Evolutionary conservation across 2,888 invertebrate genomes (phyloP).

Genomic region (Drosophila putrida): DNA sequence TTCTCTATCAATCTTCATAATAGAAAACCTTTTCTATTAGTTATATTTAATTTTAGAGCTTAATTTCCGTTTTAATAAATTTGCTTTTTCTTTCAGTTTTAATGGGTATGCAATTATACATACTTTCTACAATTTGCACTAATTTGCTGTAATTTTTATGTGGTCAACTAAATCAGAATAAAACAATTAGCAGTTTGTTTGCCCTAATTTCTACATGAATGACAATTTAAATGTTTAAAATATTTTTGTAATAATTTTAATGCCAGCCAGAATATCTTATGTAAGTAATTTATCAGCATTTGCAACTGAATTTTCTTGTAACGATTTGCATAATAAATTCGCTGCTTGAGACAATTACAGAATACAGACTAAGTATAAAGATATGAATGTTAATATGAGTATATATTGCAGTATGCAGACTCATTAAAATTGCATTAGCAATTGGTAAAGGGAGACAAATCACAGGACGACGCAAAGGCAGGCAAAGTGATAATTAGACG

Average conservation of each 20-base stretch:
- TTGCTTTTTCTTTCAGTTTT: background rate
- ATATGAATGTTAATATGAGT: slow-evolving; percentile 8
- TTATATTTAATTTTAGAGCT: background rate
- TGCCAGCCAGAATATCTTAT: background rate
- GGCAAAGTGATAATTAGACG: slow-evolving; percentile 44
- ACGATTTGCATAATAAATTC: slow-evolving; percentile 59
- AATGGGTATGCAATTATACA: background rate
- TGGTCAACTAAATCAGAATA: background rate
- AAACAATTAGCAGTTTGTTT: background rate
- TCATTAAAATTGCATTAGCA: slow-evolving; percentile 67
- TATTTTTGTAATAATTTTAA: background rate
- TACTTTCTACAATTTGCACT: background rate
- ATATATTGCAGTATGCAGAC: slow-evolving; percentile 30
- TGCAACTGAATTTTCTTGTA: slow-evolving; percentile 17
- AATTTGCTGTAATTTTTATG: background rate
- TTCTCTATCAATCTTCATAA: too few relatives aligned
- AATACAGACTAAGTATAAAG: slow-evolving; percentile 1
- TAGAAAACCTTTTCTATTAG: background rate
- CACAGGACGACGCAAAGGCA: slow-evolving; percentile 2
- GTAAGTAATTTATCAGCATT: slow-evolving; percentile 13
- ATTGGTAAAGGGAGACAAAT: slow-evolving; percentile 26
- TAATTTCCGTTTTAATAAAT: background rate
- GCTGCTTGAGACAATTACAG: background rate
- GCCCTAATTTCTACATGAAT: slow-evolving; percentile 1
- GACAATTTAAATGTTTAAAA: too few relatives aligned